phyloP scores from a whole-genome alignment of 2,888 invertebrate species.

The Alitta virens region DNA sequence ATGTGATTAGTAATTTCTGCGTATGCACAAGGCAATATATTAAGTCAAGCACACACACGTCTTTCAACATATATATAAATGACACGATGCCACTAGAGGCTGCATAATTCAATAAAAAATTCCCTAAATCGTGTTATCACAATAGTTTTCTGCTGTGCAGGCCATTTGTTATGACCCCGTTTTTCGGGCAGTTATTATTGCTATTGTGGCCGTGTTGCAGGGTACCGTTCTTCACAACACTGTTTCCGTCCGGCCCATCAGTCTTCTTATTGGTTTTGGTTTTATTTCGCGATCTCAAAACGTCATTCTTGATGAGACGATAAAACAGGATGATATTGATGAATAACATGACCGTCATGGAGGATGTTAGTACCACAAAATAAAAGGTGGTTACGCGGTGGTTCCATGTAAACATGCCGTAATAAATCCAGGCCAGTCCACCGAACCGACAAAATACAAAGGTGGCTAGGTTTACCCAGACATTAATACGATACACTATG shows the following conservation, averaged over 20 bases:
- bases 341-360: constrained; percentile 41
- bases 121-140: too few relatives aligned
- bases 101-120: too few relatives aligned
- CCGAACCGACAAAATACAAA: constrained; percentile 47
- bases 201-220: not conserved
- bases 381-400: constrained; percentile 39
- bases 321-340: constrained; percentile 50
- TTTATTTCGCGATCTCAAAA: constrained; percentile 27
- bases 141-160: too few relatives aligned
- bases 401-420: constrained; percentile 36
- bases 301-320: constrained; percentile 50
- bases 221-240: not conserved
- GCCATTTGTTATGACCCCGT: not conserved
- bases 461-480: constrained; percentile 43
- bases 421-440: constrained; percentile 34
- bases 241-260: not conserved
- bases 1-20: too few relatives aligned
- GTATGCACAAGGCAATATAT: too few relatives aligned
- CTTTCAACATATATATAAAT: too few relatives aligned
- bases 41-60: too few relatives aligned
- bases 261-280: not conserved
- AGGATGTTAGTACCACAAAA: constrained; percentile 29
- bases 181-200: not conserved
- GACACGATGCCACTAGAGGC: too few relatives aligned
- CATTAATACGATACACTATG: constrained; percentile 40